Conservation (phyloP, 2,888 invertebrate genomes). For the Dioctria linearis region DNA sequence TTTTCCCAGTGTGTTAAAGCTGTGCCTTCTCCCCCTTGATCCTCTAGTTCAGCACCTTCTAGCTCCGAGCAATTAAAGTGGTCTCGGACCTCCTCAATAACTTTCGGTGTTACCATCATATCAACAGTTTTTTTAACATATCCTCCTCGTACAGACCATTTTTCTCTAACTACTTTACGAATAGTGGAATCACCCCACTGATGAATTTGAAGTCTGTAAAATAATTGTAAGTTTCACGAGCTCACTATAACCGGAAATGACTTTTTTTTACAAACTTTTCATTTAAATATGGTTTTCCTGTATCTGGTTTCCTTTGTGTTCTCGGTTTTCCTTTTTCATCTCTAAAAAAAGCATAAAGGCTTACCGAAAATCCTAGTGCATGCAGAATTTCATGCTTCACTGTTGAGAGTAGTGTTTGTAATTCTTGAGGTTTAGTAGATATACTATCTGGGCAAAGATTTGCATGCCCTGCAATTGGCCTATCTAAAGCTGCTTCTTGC, state of each 20-base stretch:
- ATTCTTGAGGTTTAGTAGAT: constrained; percentile 90
- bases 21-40: constrained; percentile 98
- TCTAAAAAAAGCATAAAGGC: constrained; percentile 92
- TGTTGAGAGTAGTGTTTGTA: constrained; percentile 92
- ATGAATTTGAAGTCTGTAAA: constrained; percentile 85
- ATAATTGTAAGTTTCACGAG: background rate
- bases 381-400: constrained; percentile 99
- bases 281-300: constrained; percentile 90
- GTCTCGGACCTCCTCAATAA: constrained; percentile 85
- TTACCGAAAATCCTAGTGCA: constrained; percentile 97
- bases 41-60: constrained; percentile 97
- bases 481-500: constrained; percentile 93
- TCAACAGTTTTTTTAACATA: constrained; percentile 82
- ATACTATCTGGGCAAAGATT: constrained; percentile 97
- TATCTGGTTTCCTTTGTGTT: constrained; percentile 84
- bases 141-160: constrained; percentile 87
- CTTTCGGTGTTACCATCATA: constrained; percentile 93
- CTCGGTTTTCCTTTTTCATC: constrained; percentile 91
- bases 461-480: constrained; percentile 98
- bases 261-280: constrained; percentile 78
- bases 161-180: constrained; percentile 77
- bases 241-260: background rate
- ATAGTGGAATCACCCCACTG: constrained; percentile 96
- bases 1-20: constrained; percentile 99
- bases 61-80: constrained; percentile 90